Percentiles rank a stretch among this genome's conserved stretches.
Conservation (phyloP, 1,140 invertebrate species). For the Rhyzopertha dominica region DNA sequence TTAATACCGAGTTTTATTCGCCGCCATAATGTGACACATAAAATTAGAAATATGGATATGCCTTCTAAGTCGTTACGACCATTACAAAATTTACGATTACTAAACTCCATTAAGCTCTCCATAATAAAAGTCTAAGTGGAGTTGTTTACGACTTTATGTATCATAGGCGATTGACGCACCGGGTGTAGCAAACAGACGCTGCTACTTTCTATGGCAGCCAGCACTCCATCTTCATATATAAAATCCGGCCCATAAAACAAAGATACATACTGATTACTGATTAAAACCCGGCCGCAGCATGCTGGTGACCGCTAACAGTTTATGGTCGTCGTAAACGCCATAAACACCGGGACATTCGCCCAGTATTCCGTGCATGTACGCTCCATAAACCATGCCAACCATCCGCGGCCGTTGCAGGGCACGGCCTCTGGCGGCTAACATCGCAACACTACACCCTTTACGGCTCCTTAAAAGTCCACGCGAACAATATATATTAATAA, state of each 20-base stretch:
- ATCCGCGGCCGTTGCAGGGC: too few species aligned
- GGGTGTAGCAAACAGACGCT: conserved; percentile 19
- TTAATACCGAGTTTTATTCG: too few species aligned
- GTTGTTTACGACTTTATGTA: conserved; percentile 33
- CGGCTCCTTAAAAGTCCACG: too few species aligned
- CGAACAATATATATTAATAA: too few species aligned
- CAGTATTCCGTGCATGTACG: conserved; percentile 22
- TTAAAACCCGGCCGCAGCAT: conserved; percentile 36
- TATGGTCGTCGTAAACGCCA: conserved; percentile 37
- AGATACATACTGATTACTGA: conserved; percentile 43
- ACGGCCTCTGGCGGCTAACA: too few species aligned
- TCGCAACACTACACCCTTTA: too few species aligned
- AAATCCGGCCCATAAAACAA: conserved; percentile 39
- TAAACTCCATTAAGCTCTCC: conserved; percentile 33
- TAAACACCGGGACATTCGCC: conserved; percentile 36
- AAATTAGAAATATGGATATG: conserved; percentile 17
- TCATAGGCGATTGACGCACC: conserved; percentile 23
- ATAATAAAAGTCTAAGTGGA: conserved; percentile 34
- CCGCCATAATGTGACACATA: too few species aligned
- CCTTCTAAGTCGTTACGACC: conserved; percentile 16
- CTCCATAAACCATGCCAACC: conserved; percentile 15
- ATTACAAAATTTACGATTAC: conserved; percentile 35
- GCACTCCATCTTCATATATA: conserved; percentile 34
- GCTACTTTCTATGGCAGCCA: conserved; percentile 31
- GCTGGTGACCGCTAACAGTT: conserved; percentile 35